Evolutionary conservation across 2,797 vertebrate species (phyloP).

Genomic region (Rhincodon typus): DNA sequence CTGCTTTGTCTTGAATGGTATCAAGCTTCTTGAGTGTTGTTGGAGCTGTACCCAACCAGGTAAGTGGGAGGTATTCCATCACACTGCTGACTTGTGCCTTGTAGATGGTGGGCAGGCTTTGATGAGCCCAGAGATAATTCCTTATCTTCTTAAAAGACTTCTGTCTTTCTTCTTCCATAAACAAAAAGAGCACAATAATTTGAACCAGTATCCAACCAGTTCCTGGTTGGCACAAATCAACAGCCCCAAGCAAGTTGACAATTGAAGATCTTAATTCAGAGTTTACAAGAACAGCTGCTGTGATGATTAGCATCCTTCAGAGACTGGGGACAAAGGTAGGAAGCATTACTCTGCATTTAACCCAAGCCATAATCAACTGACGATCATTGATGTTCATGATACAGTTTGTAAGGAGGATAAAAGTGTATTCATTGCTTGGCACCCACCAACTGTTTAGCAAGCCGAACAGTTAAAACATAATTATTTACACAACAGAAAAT

Average conservation of each 20-base stretch:
- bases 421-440: background rate
- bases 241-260: background rate
- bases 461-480: background rate
- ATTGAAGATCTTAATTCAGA: background rate
- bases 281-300: background rate
- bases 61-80: too few species aligned
- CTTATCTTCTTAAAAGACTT: too few species aligned
- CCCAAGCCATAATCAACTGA: background rate
- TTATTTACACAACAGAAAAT: background rate
- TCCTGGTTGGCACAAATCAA: too few species aligned
- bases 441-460: background rate
- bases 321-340: background rate
- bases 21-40: too few species aligned
- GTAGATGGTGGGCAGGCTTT: too few species aligned
- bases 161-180: background rate
- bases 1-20: too few species aligned
- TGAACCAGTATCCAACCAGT: background rate
- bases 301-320: background rate
- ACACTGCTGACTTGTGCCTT: too few species aligned
- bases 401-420: background rate
- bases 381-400: background rate
- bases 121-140: too few species aligned
- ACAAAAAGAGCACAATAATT: background rate
- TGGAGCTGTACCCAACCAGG: too few species aligned
- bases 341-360: background rate